Percentiles rank a stretch among this genome's conserved stretches.
These are phyloP conservation scores for Misgurnus anguillicaudatus DNA, from an alignment of 2,113 vertebrate species.

Conservation along the genomic window DNA sequence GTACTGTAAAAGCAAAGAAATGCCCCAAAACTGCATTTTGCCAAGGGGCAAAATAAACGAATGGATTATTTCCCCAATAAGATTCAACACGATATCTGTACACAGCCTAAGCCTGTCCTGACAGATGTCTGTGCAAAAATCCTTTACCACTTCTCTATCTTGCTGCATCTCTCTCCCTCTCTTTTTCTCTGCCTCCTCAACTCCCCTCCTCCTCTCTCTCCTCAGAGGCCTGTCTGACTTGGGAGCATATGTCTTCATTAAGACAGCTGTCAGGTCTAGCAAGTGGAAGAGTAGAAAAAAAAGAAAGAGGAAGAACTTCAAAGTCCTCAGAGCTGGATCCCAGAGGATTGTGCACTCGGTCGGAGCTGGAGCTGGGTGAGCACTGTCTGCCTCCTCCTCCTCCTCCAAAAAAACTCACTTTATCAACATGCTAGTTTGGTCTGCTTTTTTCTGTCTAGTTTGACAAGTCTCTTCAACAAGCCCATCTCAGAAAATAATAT, in stretches of 20 bases:
- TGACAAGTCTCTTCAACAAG: constrained; percentile 43
- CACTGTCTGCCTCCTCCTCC: constrained; percentile 28
- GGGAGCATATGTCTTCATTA: constrained; percentile 58
- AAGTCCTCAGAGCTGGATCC: constrained; percentile 42
- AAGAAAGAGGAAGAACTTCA: constrained; percentile 49
- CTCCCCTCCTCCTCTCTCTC: constrained; percentile 21
- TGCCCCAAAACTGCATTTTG: constrained; percentile 31
- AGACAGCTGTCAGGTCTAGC: constrained; percentile 59
- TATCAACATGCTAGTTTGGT: constrained; percentile 11
- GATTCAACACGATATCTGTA: constrained; percentile 28
- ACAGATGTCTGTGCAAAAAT: constrained; percentile 23
- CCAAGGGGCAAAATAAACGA: constrained; percentile 31
- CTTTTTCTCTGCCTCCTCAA: constrained; percentile 10
- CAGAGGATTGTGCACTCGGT: constrained; percentile 48
- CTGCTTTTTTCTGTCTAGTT: constrained; percentile 6
- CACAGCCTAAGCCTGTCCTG: constrained; percentile 31
- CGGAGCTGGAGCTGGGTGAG: constrained; percentile 39
- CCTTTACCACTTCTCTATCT: constrained; percentile 7
- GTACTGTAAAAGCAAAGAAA: constrained; percentile 21
- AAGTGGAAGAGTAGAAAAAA: constrained; percentile 46
- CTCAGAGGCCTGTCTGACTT: constrained; percentile 45
- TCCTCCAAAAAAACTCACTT: constrained; percentile 40
- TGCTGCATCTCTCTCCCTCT: constrained; percentile 1
- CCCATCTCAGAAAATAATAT: constrained; percentile 16
- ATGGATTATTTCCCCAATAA: constrained; percentile 47